Percentiles rank a stretch among this genome's conserved stretches.
Conservation (phyloP, 1,140 invertebrate genomes). For the Bombus soroeensis region DNA sequence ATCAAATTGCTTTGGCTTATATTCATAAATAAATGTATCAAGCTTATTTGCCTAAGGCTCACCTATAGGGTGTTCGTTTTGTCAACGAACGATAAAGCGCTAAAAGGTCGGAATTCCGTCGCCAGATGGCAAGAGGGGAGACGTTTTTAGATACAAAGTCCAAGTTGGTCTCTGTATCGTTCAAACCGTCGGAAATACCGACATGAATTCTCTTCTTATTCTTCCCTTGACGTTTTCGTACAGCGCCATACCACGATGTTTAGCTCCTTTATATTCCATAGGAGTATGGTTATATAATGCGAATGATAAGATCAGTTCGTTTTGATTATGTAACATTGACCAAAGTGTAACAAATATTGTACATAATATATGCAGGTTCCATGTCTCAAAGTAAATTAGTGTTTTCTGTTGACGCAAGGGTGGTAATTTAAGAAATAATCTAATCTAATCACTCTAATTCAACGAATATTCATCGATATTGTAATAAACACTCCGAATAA, state of each 20-base stretch:
- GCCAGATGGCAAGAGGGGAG: constrained; percentile 23
- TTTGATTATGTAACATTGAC: not conserved
- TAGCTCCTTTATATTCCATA: not conserved
- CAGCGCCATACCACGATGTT: not conserved
- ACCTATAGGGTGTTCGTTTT: not conserved
- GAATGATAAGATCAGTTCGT: not conserved
- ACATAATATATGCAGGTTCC: too few relatives aligned
- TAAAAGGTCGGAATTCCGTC: not conserved
- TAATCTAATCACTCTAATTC: rapidly evolving
- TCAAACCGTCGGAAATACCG: not conserved
- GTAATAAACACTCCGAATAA: too few relatives aligned
- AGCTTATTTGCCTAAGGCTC: too few relatives aligned
- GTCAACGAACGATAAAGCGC: constrained; percentile 18
- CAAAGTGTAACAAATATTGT: too few relatives aligned
- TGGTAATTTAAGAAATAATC: too few relatives aligned
- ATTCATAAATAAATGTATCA: not conserved
- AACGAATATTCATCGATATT: too few relatives aligned
- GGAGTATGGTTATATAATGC: not conserved
- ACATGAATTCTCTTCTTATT: not conserved
- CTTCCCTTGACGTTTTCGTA: not conserved
- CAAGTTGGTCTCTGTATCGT: not conserved
- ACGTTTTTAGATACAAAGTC: not conserved
- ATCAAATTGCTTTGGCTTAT: not conserved
- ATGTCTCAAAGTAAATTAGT: not conserved
- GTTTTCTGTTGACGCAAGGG: rapidly evolving